Evolutionary conservation across 2,888 invertebrate species (phyloP).

Genomic region (Lydus trimaculatus): DNA sequence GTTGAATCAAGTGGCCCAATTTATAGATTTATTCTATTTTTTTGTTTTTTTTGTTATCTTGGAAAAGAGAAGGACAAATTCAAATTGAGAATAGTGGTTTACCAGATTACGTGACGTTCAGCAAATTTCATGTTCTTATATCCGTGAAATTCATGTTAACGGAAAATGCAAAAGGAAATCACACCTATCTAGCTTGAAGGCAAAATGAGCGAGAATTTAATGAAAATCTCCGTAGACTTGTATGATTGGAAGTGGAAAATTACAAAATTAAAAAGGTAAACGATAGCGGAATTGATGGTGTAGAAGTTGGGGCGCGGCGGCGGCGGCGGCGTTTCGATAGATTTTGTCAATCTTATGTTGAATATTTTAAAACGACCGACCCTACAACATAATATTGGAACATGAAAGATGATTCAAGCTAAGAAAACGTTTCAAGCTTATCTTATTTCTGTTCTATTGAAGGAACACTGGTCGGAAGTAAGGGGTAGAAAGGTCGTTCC

Average conservation of each 20-base stretch:
- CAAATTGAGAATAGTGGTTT: neutral
- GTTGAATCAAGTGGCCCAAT: conserved; percentile 50
- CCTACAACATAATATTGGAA: conserved; percentile 12
- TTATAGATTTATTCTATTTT: conserved; percentile 40
- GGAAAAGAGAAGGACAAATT: neutral
- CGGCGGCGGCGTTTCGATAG: too few relatives aligned
- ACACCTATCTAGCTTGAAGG: conserved; percentile 9
- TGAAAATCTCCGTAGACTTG: neutral
- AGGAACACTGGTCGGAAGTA: neutral
- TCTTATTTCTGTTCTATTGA: conserved; percentile 15
- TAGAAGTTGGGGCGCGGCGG: conserved; percentile 10
- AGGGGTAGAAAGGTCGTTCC: neutral
- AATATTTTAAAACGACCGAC: neutral
- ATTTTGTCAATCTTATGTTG: conserved; percentile 15
- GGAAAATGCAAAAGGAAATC: conserved; percentile 15
- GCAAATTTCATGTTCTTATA: conserved; percentile 20
- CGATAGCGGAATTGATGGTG: conserved; percentile 11
- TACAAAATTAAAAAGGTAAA: conserved; percentile 14
- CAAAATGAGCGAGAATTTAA: conserved; percentile 10
- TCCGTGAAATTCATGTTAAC: conserved; percentile 23
- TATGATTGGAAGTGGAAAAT: conserved; percentile 11
- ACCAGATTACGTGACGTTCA: conserved; percentile 31
- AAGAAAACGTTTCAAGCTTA: conserved; percentile 11
- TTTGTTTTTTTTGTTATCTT: conserved; percentile 14
- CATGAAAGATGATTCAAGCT: conserved; percentile 22